Conservation (phyloP, 2,113 vertebrate genomes). For the Rhineura floridana region DNA sequence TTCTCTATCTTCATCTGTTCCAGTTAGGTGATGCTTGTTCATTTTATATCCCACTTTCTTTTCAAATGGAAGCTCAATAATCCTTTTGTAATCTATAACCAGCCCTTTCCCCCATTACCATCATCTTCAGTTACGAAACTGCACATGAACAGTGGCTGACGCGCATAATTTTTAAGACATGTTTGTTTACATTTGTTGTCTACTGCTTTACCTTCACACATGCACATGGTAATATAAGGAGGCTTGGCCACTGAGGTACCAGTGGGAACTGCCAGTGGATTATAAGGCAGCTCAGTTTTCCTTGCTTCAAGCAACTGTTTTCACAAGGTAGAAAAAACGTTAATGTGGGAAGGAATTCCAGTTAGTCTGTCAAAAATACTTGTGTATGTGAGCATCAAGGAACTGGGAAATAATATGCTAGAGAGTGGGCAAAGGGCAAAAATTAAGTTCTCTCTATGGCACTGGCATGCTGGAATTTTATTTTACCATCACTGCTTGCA, state of each 20-base stretch:
- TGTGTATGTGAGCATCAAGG: too few species aligned
- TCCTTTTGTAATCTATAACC: background rate
- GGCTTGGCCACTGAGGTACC: background rate
- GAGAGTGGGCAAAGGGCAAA: background rate
- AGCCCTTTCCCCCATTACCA: background rate
- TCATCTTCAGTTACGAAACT: background rate
- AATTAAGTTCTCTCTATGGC: slow-evolving; percentile 6
- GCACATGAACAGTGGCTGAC: background rate
- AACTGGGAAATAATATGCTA: background rate
- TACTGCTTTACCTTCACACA: background rate
- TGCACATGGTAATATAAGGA: background rate
- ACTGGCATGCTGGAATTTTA: background rate
- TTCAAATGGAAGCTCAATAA: background rate
- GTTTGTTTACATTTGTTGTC: background rate
- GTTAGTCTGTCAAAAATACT: background rate
- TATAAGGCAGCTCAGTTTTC: background rate
- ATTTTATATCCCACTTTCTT: background rate
- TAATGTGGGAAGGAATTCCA: background rate
- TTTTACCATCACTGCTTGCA: background rate
- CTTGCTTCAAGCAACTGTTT: background rate
- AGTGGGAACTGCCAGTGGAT: background rate
- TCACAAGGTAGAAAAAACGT: background rate
- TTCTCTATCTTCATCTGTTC: background rate
- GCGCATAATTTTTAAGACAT: background rate
- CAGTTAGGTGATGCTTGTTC: background rate